phyloP scores from a whole-genome alignment of 1,140 invertebrate species.

The Drosophila azteca region DNA sequence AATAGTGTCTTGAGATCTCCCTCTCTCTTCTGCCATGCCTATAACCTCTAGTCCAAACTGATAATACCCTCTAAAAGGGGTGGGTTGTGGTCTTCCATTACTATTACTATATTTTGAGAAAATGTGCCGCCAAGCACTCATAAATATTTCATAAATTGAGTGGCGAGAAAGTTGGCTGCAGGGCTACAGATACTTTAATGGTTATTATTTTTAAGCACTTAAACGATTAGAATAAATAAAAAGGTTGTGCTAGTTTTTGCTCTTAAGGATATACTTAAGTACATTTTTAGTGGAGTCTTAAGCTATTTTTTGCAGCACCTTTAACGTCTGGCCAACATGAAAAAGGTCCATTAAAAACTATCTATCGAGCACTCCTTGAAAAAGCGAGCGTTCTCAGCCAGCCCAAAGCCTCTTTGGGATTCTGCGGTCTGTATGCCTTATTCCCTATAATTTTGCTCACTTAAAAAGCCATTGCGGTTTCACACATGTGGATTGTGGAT shows the following conservation, averaged over 20 bases:
- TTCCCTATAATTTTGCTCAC: constrained; percentile 40
- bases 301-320: too few relatives aligned
- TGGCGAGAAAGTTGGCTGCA: constrained; percentile 32
- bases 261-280: not conserved
- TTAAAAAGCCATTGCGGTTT: constrained; percentile 38
- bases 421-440: constrained; percentile 1
- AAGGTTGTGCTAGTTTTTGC: constrained; percentile 3
- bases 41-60: too few relatives aligned
- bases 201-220: constrained; percentile 29
- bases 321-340: too few relatives aligned
- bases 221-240: constrained; percentile 20
- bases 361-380: too few relatives aligned
- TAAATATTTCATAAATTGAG: constrained; percentile 11
- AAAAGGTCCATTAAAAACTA: too few relatives aligned
- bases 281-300: constrained; percentile 8
- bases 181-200: not conserved
- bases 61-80: too few relatives aligned
- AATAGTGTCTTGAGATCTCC: too few relatives aligned
- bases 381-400: too few relatives aligned
- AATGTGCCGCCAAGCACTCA: too few relatives aligned
- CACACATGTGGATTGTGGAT: constrained; percentile 38
- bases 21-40: too few relatives aligned
- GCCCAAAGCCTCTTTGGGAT: not conserved
- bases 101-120: too few relatives aligned
- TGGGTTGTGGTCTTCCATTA: too few relatives aligned